These are phyloP conservation scores for Dipodomys spectabilis DNA, from an alignment of 2,113 vertebrate species.

Conservation along the genomic window DNA sequence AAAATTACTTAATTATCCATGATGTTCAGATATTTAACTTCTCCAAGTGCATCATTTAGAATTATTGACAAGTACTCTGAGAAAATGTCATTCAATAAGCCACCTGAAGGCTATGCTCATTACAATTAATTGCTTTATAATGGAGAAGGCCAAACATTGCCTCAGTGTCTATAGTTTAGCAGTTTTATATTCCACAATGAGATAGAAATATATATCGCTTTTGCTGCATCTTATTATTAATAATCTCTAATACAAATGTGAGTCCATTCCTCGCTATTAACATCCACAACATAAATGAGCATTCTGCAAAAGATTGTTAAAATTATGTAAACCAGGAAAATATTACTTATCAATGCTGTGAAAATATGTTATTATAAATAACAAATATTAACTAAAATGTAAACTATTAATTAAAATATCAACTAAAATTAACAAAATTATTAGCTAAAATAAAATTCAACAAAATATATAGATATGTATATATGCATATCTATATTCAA, in stretches of 20 bases:
- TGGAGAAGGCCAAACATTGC: neutral
- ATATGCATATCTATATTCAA: neutral
- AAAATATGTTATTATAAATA: neutral
- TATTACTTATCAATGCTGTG: neutral
- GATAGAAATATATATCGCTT: no score
- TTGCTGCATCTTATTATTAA: neutral
- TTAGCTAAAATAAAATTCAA: no score
- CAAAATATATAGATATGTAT: neutral
- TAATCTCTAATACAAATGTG: neutral
- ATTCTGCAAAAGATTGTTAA: neutral
- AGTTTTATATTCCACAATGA: neutral
- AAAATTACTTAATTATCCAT: conserved; percentile 15
- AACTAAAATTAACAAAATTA: neutral
- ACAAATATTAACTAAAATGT: neutral
- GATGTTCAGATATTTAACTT: neutral
- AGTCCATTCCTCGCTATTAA: neutral
- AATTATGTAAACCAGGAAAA: neutral
- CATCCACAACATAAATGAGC: neutral
- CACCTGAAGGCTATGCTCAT: neutral
- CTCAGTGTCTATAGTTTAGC: neutral
- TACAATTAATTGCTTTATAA: conserved; percentile 12
- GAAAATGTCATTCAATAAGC: neutral
- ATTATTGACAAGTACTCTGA: neutral
- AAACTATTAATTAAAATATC: neutral
- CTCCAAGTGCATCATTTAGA: neutral